These are phyloP conservation scores for Monopterus albus DNA, from an alignment of 2,113 vertebrate genomes.

Conservation along the genomic window DNA sequence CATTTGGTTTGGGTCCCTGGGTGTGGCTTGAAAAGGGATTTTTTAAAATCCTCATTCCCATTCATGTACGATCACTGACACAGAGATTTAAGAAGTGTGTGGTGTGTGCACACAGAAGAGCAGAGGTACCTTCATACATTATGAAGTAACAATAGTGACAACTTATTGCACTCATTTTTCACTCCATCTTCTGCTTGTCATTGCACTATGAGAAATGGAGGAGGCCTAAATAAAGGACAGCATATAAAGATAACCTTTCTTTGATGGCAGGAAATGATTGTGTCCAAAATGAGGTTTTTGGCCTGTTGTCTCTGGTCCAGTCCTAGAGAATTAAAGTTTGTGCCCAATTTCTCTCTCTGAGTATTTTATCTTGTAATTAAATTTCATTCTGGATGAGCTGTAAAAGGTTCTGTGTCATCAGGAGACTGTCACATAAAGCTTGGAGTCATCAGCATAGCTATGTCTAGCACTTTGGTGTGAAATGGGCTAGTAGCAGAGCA, in stretches of 20 bases:
- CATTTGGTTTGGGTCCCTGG: constrained; percentile 62
- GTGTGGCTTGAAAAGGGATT: constrained; percentile 53
- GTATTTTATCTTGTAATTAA: no score
- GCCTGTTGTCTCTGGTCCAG: no score
- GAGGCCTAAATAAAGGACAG: neutral
- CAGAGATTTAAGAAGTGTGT: constrained; percentile 22
- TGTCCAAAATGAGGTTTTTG: no score
- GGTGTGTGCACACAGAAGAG: constrained; percentile 46
- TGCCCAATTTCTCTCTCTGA: no score
- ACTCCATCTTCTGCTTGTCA: constrained; percentile 15
- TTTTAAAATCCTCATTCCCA: constrained; percentile 49
- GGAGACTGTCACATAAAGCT: no score
- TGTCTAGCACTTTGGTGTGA: neutral
- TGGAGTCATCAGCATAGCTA: no score
- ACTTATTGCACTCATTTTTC: constrained; percentile 35
- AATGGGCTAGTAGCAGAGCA: constrained; percentile 17
- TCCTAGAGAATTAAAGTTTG: no score
- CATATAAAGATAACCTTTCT: neutral
- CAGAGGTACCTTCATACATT: constrained; percentile 65
- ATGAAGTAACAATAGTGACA: constrained; percentile 19
- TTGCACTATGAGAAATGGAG: neutral
- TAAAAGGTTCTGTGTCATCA: no score
- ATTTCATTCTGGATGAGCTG: no score
- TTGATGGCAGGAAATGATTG: no score
- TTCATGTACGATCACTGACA: constrained; percentile 10